These are phyloP conservation scores for Trypoxylon attenuatum DNA, from an alignment of 2,888 invertebrate species.

Conservation along the genomic window DNA sequence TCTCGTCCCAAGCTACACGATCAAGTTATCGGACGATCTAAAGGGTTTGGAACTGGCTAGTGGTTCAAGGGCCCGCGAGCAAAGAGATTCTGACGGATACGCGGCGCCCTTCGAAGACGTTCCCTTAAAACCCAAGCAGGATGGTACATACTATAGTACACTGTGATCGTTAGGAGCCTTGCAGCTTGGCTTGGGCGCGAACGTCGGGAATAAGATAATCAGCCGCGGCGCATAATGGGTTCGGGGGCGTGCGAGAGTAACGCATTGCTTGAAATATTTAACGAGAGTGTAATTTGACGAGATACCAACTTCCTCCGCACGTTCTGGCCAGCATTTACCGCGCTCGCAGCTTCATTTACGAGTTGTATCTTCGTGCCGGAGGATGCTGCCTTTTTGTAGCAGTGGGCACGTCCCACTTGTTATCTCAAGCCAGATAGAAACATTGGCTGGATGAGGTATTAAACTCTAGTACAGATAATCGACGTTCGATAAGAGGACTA, in stretches of 20 bases:
- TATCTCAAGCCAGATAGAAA: background rate
- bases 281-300: constrained; percentile 66
- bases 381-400: background rate
- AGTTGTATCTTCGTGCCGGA: background rate
- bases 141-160: constrained; percentile 37
- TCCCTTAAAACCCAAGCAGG: constrained; percentile 53
- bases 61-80: constrained; percentile 40
- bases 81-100: constrained; percentile 62
- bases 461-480: background rate
- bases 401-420: background rate
- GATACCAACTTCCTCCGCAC: background rate
- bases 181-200: constrained; percentile 49
- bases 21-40: constrained; percentile 9
- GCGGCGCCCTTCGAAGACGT: constrained; percentile 52
- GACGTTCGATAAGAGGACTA: background rate
- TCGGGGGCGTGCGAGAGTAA: constrained; percentile 68
- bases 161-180: constrained; percentile 58
- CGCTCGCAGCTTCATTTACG: background rate
- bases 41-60: constrained; percentile 14
- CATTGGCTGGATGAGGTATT: background rate
- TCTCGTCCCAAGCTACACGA: constrained; percentile 4
- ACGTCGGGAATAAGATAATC: constrained; percentile 64
- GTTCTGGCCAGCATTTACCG: background rate
- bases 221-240: constrained; percentile 62
- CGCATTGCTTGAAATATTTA: constrained; percentile 68